These are phyloP conservation scores for Philaenus spumarius DNA, from an alignment of 1,140 invertebrate genomes.

Conservation along the genomic window DNA sequence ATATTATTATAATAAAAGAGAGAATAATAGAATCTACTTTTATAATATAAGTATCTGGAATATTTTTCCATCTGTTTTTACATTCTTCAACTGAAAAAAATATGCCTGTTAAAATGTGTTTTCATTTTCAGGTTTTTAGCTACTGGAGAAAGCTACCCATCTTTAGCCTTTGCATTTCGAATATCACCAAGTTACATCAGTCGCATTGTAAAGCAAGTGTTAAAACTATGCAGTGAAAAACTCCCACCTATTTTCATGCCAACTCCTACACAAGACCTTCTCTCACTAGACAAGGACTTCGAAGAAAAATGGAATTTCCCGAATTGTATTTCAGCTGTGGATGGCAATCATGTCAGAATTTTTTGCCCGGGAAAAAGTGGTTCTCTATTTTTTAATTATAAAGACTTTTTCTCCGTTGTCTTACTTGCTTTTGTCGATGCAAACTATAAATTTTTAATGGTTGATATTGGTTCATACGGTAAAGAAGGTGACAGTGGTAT, in stretches of 20 bases:
- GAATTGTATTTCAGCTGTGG: constrained; percentile 35
- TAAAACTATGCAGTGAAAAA: neutral
- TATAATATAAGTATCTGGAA: too few relatives aligned
- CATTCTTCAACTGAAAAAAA: constrained; percentile 1
- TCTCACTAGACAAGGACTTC: neutral
- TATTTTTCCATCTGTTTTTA: too few relatives aligned
- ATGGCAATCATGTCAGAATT: constrained; percentile 40
- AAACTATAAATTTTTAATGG: constrained; percentile 39
- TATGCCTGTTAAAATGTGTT: neutral
- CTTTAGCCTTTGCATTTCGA: neutral
- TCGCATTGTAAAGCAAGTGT: neutral
- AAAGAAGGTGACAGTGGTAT: constrained; percentile 36
- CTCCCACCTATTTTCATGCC: neutral
- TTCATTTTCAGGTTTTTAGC: constrained; percentile 3
- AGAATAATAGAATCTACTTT: too few relatives aligned
- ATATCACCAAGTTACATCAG: constrained; percentile 2
- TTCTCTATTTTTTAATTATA: constrained; percentile 40
- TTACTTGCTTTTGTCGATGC: constrained; percentile 41
- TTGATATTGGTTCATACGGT: constrained; percentile 40
- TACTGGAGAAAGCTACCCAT: neutral
- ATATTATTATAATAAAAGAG: too few relatives aligned
- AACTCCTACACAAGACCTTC: neutral
- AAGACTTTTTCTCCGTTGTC: constrained; percentile 39
- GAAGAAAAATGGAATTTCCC: constrained; percentile 34
- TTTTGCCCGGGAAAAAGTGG: constrained; percentile 38